These are phyloP conservation scores for Acleris laterana DNA, from an alignment of 2,888 invertebrate genomes.

Conservation along the genomic window DNA sequence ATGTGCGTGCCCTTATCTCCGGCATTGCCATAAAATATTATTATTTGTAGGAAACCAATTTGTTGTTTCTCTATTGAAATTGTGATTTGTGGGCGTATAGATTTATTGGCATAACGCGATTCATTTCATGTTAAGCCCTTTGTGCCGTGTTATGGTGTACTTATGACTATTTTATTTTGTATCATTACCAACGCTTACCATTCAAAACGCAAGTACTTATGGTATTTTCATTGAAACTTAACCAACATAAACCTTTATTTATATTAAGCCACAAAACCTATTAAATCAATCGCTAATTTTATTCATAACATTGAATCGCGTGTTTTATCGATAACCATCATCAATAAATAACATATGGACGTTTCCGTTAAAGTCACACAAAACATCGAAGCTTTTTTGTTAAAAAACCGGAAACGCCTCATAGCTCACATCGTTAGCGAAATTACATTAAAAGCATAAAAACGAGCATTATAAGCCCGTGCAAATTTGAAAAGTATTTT, in stretches of 20 bases:
- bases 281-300: background rate
- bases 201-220: too few species aligned
- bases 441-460: constrained; percentile 70
- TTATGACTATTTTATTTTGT: too few species aligned
- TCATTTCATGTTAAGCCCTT: background rate
- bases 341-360: constrained; percentile 16
- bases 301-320: background rate
- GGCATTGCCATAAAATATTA: constrained; percentile 75
- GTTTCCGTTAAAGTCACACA: constrained; percentile 7
- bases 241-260: too few species aligned
- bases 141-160: too few species aligned
- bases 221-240: too few species aligned
- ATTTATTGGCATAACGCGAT: constrained; percentile 29
- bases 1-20: constrained; percentile 69
- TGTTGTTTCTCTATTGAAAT: constrained; percentile 64
- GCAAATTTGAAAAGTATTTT: constrained; percentile 67
- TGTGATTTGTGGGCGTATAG: constrained; percentile 65
- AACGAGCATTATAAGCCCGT: constrained; percentile 65
- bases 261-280: too few species aligned
- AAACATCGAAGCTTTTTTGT: constrained; percentile 1
- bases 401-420: constrained; percentile 62
- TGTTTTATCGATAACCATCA: constrained; percentile 10
- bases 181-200: too few species aligned
- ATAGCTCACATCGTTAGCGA: constrained; percentile 70
- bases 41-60: constrained; percentile 79